Evolutionary conservation across 2,888 invertebrate genomes (phyloP).

Genomic region (Antheraea yamamai): DNA sequence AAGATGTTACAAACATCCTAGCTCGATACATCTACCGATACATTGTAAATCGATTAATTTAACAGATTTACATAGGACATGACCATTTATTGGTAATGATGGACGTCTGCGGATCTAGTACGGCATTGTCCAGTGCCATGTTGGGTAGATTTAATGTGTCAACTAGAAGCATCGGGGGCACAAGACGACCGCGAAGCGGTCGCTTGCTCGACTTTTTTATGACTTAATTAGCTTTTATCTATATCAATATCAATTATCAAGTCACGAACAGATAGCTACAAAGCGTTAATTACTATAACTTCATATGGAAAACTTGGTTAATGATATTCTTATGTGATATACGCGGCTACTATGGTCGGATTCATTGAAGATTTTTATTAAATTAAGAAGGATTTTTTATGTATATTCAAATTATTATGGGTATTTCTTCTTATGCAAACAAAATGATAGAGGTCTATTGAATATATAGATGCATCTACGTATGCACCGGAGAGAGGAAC

Average conservation of each 20-base stretch:
- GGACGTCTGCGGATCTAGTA: background rate
- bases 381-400: no score
- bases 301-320: no score
- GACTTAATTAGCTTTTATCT: conserved; percentile 11
- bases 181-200: conserved; percentile 4
- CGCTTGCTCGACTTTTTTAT: background rate
- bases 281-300: no score
- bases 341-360: no score
- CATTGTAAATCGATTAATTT: conserved; percentile 1
- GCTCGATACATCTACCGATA: background rate
- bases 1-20: background rate
- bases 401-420: no score
- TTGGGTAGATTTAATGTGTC: conserved; percentile 5
- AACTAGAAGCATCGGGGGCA: conserved; percentile 9
- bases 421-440: no score
- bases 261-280: no score
- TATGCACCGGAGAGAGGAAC: no score
- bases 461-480: no score
- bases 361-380: no score
- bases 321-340: no score
- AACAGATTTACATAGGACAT: conserved; percentile 4
- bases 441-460: no score
- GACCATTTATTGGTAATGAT: background rate
- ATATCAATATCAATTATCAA: background rate
- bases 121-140: conserved; percentile 7